Evolutionary conservation across 2,797 vertebrate genomes (phyloP).

Genomic region (Atherinosoma microstoma): DNA sequence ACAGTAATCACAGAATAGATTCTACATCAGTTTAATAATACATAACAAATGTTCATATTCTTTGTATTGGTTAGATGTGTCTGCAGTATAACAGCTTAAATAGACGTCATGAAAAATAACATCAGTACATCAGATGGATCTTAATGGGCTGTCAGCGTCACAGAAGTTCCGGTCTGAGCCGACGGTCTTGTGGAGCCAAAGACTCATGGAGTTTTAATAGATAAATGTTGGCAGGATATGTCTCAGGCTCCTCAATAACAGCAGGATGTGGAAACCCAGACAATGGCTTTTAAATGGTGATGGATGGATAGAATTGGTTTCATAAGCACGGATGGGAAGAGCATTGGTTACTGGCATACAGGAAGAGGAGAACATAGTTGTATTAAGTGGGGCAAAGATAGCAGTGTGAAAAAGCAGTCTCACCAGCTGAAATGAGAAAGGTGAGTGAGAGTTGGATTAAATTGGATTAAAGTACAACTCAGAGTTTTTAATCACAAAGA

Average conservation of each 20-base stretch:
- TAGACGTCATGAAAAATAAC: conserved; percentile 18
- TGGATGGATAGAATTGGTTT: conserved; percentile 65
- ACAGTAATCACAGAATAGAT: too few relatives aligned
- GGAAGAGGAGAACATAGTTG: conserved; percentile 46
- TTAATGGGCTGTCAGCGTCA: conserved; percentile 46
- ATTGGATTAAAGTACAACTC: conserved; percentile 28
- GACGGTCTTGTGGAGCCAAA: conserved; percentile 38
- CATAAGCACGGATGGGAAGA: conserved; percentile 49
- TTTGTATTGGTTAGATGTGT: conserved; percentile 14
- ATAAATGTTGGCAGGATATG: conserved; percentile 77
- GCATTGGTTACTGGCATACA: conserved; percentile 37
- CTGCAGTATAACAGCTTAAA: neutral
- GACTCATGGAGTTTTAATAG: conserved; percentile 82
- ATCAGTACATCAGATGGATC: conserved; percentile 52
- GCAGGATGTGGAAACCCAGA: conserved; percentile 70
- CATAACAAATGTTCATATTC: neutral
- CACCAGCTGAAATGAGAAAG: conserved; percentile 12
- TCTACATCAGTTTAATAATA: too few relatives aligned
- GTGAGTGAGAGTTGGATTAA: conserved; percentile 23
- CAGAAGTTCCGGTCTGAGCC: conserved; percentile 52
- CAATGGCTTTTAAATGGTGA: conserved; percentile 74
- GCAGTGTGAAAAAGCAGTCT: conserved; percentile 13
- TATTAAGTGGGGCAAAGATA: conserved; percentile 12
- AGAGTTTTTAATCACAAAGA: conserved; percentile 52
- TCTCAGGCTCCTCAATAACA: conserved; percentile 65